Conservation (phyloP, 2,888 invertebrate species). For the Aleiodes alternator region DNA sequence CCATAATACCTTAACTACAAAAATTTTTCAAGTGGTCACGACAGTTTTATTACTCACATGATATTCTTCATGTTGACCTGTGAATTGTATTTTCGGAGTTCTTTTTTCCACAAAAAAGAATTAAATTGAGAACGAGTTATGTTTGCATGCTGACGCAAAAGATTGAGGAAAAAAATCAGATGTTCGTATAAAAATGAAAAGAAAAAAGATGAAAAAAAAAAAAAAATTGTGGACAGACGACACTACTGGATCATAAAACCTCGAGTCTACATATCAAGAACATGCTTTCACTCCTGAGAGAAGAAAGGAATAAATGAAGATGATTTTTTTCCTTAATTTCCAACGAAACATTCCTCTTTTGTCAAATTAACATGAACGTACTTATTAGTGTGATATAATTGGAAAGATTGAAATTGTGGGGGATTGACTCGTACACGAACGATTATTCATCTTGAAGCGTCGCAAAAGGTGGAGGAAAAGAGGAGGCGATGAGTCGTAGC, state of each 20-base stretch:
- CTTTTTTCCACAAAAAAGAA: not conserved
- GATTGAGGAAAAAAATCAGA: conserved; percentile 33
- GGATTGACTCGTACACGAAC: conserved; percentile 3
- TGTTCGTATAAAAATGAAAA: not conserved
- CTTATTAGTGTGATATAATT: not conserved
- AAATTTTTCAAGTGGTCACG: too few species aligned
- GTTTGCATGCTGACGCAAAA: conserved; percentile 46
- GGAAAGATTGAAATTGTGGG: not conserved
- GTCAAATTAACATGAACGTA: not conserved
- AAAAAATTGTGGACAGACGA: not conserved
- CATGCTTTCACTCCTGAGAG: conserved; percentile 1
- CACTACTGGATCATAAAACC: conserved; percentile 34
- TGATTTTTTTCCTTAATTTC: too few species aligned
- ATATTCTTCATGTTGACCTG: too few species aligned
- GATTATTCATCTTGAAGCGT: conserved; percentile 33
- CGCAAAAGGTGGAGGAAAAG: conserved; percentile 30
- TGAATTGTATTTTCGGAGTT: not conserved
- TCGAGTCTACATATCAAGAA: conserved; percentile 1
- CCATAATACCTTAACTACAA: too few species aligned
- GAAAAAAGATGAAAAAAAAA: not conserved
- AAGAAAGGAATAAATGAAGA: conserved; percentile 1
- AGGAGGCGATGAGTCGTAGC: conserved; percentile 28
- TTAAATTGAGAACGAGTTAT: conserved; percentile 8
- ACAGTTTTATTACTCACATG: too few species aligned
- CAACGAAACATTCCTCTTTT: not conserved